Conservation (phyloP, 2,888 invertebrate species). For the Tenthredo notha region DNA sequence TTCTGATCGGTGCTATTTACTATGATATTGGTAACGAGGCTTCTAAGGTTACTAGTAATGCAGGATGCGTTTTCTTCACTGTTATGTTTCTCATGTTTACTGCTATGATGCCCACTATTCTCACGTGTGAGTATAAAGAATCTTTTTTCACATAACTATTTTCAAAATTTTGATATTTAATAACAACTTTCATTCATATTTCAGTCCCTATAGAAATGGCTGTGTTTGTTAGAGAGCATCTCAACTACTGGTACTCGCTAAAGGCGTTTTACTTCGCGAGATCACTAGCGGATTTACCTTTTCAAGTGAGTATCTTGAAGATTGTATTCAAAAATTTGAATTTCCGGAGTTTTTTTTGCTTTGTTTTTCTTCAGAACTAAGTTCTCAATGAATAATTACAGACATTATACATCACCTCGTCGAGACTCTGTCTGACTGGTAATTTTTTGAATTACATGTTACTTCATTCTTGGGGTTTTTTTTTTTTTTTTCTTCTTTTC, state of each 20-base stretch:
- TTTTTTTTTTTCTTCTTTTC: conserved; percentile 80
- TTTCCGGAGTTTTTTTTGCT: neutral
- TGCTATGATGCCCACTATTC: conserved; percentile 98
- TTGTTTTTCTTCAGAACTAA: neutral
- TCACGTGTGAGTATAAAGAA: conserved; percentile 91
- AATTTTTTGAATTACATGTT: conserved; percentile 45
- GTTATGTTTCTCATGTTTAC: conserved; percentile 98
- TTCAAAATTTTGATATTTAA: neutral
- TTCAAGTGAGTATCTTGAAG: conserved; percentile 85
- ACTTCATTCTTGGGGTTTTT: conserved; percentile 81
- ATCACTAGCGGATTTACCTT: conserved; percentile 97
- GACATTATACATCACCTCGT: neutral
- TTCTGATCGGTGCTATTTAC: conserved; percentile 95
- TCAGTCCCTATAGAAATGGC: conserved; percentile 97
- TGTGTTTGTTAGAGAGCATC: conserved; percentile 95
- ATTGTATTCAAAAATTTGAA: neutral
- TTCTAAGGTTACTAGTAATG: conserved; percentile 95
- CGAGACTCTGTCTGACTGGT: conserved; percentile 8
- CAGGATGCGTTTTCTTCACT: conserved; percentile 97
- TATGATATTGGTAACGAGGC: conserved; percentile 96
- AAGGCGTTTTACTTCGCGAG: conserved; percentile 98
- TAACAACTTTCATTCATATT: conserved; percentile 69
- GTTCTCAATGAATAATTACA: neutral
- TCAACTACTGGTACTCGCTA: conserved; percentile 98
- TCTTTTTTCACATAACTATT: neutral